These are phyloP conservation scores for Lucilia cuprina DNA, from an alignment of 1,140 invertebrate species.

Conservation along the genomic window DNA sequence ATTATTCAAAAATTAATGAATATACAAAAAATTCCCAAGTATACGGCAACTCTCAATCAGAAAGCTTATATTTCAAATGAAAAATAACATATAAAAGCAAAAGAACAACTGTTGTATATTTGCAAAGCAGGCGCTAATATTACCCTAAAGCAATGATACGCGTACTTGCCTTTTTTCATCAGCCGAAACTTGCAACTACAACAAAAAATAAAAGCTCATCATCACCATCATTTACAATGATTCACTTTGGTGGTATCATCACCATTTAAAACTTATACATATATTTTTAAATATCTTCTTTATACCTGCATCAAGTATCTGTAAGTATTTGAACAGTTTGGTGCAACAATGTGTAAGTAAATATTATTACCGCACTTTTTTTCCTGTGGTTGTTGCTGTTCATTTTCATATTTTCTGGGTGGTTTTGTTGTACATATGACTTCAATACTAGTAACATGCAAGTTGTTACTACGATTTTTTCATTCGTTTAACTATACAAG, in stretches of 20 bases:
- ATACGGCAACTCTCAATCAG: not conserved
- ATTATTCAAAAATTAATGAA: too few relatives aligned
- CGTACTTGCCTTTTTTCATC: conserved; percentile 20
- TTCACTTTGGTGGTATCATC: conserved; percentile 11
- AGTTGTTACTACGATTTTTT: not conserved
- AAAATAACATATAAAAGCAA: not conserved
- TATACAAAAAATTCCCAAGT: too few relatives aligned
- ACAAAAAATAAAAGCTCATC: conserved; percentile 4
- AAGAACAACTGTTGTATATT: conserved; percentile 23
- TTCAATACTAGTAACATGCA: conserved; percentile 1
- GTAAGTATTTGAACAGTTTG: not conserved
- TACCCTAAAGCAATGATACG: conserved; percentile 23
- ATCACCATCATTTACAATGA: conserved; percentile 25
- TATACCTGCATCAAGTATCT: not conserved
- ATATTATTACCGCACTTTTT: not conserved
- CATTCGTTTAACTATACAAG: not conserved
- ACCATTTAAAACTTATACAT: not conserved
- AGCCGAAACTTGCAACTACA: not conserved
- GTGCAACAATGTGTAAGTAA: conserved; percentile 4
- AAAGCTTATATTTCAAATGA: not conserved
- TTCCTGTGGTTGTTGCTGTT: not conserved
- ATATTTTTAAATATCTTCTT: not conserved
- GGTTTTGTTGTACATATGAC: not conserved
- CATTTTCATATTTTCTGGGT: conserved; percentile 17
- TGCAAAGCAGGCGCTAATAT: conserved; percentile 36